Evolutionary conservation across 1,140 invertebrate species (phyloP).

Genomic region (Globodera rostochiensis): DNA sequence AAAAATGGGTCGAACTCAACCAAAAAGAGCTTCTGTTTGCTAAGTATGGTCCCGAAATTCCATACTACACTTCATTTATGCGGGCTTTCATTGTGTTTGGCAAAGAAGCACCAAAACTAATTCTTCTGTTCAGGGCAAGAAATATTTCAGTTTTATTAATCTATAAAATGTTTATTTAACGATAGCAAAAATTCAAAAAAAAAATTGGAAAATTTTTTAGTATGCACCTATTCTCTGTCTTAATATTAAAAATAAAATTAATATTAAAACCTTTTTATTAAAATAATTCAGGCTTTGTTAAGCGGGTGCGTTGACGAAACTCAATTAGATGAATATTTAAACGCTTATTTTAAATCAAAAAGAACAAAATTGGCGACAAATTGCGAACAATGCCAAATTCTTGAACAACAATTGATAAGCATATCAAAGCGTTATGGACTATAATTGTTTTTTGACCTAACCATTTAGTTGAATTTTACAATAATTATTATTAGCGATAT

Average conservation of each 20-base stretch:
- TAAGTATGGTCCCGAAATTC: not conserved
- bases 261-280: not conserved
- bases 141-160: not conserved
- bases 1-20: not conserved
- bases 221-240: not conserved
- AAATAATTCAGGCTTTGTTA: too few relatives aligned
- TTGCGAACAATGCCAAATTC: not conserved
- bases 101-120: not conserved
- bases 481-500: too few relatives aligned
- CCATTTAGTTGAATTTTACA: too few relatives aligned
- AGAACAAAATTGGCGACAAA: not conserved
- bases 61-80: not conserved
- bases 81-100: not conserved
- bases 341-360: not conserved
- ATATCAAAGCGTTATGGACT: not conserved
- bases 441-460: not conserved
- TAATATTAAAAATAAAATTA: not conserved
- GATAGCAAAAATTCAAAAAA: not conserved
- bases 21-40: not conserved
- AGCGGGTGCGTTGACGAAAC: not conserved
- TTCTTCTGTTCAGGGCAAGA: not conserved
- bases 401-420: not conserved
- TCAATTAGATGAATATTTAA: conserved; percentile 2
- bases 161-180: not conserved
- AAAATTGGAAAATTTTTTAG: not conserved